Conservation (phyloP, 2,113 vertebrate genomes). For the Megaceryle maxima region DNA sequence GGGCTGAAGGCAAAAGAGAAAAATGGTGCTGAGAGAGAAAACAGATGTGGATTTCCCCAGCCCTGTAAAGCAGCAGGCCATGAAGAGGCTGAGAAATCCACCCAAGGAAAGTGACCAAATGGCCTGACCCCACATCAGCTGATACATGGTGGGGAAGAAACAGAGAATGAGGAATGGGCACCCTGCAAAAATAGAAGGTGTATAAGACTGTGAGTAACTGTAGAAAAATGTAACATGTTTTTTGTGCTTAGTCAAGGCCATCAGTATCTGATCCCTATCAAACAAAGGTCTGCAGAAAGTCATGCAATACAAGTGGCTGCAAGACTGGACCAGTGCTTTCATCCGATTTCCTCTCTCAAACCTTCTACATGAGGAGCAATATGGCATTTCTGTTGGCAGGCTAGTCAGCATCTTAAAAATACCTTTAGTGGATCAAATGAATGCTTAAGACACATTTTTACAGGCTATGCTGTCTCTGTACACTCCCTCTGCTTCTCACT, state of each 20-base stretch:
- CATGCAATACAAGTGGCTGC: neutral
- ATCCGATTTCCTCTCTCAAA: neutral
- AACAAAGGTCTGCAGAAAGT: neutral
- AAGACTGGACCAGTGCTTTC: neutral
- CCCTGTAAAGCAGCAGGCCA: neutral
- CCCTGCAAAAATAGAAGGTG: neutral
- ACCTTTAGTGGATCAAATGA: neutral
- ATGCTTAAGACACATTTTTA: neutral
- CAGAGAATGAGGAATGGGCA: neutral
- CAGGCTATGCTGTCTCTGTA: neutral
- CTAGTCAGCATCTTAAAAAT: neutral
- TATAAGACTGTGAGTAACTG: neutral
- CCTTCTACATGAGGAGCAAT: neutral
- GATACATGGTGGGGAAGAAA: neutral
- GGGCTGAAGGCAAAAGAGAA: constrained; percentile 78
- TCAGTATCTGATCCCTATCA: neutral
- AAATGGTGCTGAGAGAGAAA: neutral
- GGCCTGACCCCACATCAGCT: neutral
- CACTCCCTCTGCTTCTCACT: neutral
- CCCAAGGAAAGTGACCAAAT: neutral
- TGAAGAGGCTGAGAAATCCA: neutral
- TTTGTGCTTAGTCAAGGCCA: neutral
- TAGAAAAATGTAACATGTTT: neutral
- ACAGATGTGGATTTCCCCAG: neutral
- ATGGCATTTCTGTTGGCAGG: neutral